These are phyloP conservation scores for Agrochola litura DNA, from an alignment of 2,888 invertebrate species.

Conservation along the genomic window DNA sequence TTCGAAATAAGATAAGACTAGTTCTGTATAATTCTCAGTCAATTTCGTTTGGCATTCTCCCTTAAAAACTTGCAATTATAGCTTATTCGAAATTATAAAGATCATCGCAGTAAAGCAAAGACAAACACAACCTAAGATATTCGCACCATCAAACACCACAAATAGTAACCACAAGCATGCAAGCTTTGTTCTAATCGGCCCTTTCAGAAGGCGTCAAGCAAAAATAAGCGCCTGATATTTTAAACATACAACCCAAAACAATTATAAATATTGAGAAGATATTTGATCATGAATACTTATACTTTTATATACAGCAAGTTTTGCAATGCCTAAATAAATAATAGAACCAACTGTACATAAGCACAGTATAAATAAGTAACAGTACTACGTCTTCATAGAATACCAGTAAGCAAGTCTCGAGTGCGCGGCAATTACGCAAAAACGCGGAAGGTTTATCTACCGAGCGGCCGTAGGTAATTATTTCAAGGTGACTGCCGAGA, in stretches of 20 bases:
- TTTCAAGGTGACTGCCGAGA: no score
- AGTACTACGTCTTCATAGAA: no score
- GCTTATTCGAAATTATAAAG: slow-evolving; percentile 56
- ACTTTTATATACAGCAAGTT: slow-evolving; percentile 54
- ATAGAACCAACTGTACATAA: slow-evolving; percentile 67
- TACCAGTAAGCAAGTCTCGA: no score
- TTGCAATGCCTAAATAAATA: slow-evolving; percentile 64
- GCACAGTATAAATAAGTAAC: no score
- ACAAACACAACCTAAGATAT: slow-evolving; percentile 57
- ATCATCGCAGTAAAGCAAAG: slow-evolving; percentile 48
- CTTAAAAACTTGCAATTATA: slow-evolving; percentile 54
- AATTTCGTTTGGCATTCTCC: slow-evolving; percentile 61
- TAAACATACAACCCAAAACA: slow-evolving; percentile 31
- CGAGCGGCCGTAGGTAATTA: no score
- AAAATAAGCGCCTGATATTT: slow-evolving; percentile 49
- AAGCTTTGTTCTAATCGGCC: slow-evolving; percentile 28
- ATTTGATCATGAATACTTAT: slow-evolving; percentile 38
- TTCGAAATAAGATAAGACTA: slow-evolving; percentile 66
- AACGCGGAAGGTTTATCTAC: no score
- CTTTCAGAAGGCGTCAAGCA: slow-evolving; percentile 19
- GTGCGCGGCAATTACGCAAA: no score
- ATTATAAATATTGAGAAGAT: slow-evolving; percentile 37
- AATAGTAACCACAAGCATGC: slow-evolving; percentile 27
- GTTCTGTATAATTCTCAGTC: slow-evolving; percentile 65
- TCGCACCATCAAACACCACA: slow-evolving; percentile 51